Evolutionary conservation across 2,113 vertebrate genomes (phyloP).

Genomic region (Callipepla californica): DNA sequence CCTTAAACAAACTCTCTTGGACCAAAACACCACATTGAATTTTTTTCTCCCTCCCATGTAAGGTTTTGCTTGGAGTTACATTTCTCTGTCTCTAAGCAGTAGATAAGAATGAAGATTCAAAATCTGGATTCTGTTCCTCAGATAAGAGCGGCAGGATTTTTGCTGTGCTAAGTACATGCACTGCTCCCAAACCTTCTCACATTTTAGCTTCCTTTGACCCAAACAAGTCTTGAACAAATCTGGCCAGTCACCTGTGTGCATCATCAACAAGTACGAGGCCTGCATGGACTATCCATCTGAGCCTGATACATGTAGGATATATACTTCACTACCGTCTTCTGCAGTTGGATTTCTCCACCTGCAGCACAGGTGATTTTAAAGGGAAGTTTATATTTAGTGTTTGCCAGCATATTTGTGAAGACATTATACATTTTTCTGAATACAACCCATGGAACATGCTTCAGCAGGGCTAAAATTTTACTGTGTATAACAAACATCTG

Average conservation of each 20-base stretch:
- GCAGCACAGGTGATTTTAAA: neutral
- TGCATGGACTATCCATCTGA: neutral
- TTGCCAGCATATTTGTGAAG: neutral
- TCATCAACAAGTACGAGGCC: neutral
- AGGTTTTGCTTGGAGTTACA: slow-evolving; percentile 36
- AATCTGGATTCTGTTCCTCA: slow-evolving; percentile 6
- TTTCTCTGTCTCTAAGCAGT: slow-evolving; percentile 30
- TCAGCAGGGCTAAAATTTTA: neutral
- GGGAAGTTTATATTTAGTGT: neutral
- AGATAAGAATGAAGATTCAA: slow-evolving; percentile 11
- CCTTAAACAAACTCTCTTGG: slow-evolving; percentile 66
- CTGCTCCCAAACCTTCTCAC: neutral
- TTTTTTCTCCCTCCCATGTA: slow-evolving; percentile 43
- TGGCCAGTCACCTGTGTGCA: neutral
- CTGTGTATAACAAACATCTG: neutral
- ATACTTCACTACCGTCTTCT: neutral
- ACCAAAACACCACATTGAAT: slow-evolving; percentile 65
- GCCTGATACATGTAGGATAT: neutral
- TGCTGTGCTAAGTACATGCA: neutral
- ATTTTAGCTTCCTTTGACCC: neutral
- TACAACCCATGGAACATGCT: neutral
- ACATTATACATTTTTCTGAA: neutral
- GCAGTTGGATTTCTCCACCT: neutral
- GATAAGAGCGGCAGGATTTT: neutral
- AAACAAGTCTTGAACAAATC: neutral